Evolutionary conservation across 2,888 invertebrate species (phyloP).

Genomic region (Hirtodrosophila histrioides): DNA sequence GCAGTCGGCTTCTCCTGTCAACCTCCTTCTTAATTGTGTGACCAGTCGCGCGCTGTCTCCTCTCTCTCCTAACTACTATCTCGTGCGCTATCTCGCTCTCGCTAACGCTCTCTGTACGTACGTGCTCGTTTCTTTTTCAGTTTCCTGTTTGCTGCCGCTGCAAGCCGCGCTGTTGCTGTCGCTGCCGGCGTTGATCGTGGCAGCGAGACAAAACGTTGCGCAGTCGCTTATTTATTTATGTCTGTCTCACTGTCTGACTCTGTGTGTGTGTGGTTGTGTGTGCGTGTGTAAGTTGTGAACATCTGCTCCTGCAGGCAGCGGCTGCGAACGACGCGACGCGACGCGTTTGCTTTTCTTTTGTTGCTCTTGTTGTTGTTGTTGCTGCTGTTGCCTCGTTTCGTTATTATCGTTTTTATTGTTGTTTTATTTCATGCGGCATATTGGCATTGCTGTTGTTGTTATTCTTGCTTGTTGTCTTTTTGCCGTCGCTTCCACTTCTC

Average conservation of each 20-base stretch:
- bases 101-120: constrained; percentile 15
- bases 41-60: constrained; percentile 37
- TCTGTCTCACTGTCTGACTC: constrained; percentile 56
- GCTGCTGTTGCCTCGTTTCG: constrained; percentile 58
- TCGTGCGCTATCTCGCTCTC: constrained; percentile 28
- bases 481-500: constrained; percentile 18
- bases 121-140: constrained; percentile 59
- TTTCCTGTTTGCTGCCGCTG: constrained; percentile 72
- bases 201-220: constrained; percentile 65
- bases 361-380: constrained; percentile 51
- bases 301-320: constrained; percentile 82
- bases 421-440: constrained; percentile 70
- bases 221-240: constrained; percentile 78
- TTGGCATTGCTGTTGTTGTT: constrained; percentile 45
- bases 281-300: constrained; percentile 78
- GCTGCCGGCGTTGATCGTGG: constrained; percentile 69
- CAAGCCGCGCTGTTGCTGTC: constrained; percentile 38
- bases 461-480: constrained; percentile 28
- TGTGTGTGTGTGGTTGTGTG: constrained; percentile 19
- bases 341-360: constrained; percentile 60
- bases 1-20: constrained; percentile 60
- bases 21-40: constrained; percentile 74
- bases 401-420: constrained; percentile 79
- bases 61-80: constrained; percentile 40
- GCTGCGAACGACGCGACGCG: constrained; percentile 50